These are phyloP conservation scores for Mycalesis mineus DNA, from an alignment of 2,888 invertebrate species.

Conservation along the genomic window DNA sequence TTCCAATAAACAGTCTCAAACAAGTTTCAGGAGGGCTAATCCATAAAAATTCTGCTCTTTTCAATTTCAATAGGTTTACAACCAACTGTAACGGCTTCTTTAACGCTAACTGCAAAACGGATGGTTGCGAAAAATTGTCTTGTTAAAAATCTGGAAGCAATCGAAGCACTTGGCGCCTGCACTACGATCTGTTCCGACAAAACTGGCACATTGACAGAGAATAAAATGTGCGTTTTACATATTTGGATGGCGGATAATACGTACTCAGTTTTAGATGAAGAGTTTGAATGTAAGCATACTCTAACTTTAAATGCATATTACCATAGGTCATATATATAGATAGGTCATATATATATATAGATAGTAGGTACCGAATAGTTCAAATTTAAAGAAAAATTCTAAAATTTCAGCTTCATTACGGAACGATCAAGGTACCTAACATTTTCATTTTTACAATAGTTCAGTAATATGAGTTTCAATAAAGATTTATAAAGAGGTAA, in stretches of 20 bases:
- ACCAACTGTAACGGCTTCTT: constrained; percentile 98
- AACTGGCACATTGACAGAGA: constrained; percentile 98
- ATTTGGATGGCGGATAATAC: constrained; percentile 98
- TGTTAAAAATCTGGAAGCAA: constrained; percentile 98
- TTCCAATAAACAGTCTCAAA: too few relatives aligned
- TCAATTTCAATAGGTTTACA: constrained; percentile 80
- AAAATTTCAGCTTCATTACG: constrained; percentile 45
- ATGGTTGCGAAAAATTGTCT: constrained; percentile 99
- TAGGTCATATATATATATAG: too few relatives aligned
- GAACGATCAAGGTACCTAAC: constrained; percentile 43
- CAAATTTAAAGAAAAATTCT: background rate
- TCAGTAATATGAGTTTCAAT: too few relatives aligned
- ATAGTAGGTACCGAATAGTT: background rate
- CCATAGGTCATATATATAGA: too few relatives aligned
- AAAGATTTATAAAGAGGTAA: background rate
- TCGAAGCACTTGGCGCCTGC: constrained; percentile 98
- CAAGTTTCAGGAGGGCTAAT: too few relatives aligned
- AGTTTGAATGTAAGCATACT: constrained; percentile 40
- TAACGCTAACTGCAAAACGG: constrained; percentile 97
- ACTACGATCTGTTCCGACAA: constrained; percentile 99
- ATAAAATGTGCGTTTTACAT: constrained; percentile 98
- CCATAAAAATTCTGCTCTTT: background rate
- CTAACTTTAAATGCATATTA: background rate
- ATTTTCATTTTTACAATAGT: background rate
- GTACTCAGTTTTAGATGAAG: constrained; percentile 85